Conservation (phyloP, 2,797 vertebrate genomes). For the Gallinago stenura region DNA sequence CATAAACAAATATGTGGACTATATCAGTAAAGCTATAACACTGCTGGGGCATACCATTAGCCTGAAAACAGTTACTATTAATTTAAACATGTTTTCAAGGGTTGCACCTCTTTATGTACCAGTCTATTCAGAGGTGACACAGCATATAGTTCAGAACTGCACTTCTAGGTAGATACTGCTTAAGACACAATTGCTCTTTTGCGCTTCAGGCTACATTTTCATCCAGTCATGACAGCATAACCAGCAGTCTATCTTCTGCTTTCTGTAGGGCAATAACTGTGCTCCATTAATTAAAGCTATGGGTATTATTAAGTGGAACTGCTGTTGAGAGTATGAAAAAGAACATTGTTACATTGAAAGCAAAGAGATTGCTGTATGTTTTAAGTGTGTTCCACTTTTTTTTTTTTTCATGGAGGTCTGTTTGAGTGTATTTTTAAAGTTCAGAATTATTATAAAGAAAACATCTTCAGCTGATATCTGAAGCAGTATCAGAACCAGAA, state of each 20-base stretch:
- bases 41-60: background rate
- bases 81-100: background rate
- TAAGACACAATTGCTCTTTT: background rate
- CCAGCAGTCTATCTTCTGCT: background rate
- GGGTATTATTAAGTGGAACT: background rate
- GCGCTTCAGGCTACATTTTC: constrained; percentile 20
- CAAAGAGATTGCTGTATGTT: background rate
- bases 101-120: background rate
- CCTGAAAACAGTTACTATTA: background rate
- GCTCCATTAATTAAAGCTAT: constrained; percentile 11
- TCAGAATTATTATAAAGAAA: background rate
- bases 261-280: background rate
- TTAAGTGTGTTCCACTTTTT: background rate
- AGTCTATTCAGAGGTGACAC: background rate
- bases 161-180: background rate
- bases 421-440: background rate
- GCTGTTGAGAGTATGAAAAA: background rate
- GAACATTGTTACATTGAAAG: background rate
- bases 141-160: background rate
- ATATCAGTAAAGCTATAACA: background rate
- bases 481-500: background rate
- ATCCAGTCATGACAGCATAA: background rate
- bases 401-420: background rate
- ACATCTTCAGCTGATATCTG: background rate
- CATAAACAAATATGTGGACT: background rate